phyloP scores from a whole-genome alignment of 2,797 vertebrate genomes.

The Coreius guichenoti region DNA sequence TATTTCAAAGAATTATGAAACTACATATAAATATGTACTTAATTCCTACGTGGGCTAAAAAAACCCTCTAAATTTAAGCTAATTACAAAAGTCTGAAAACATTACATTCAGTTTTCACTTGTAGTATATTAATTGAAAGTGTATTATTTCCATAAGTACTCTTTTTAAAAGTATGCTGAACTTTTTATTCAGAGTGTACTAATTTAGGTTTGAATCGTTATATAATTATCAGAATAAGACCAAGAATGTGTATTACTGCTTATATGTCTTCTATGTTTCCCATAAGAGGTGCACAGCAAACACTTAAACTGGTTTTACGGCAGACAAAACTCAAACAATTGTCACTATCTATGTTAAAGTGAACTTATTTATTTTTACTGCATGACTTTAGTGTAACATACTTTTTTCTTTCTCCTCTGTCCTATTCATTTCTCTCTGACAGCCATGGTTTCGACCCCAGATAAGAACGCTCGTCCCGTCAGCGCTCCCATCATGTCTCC shows the following conservation, averaged over 20 bases:
- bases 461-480: constrained; percentile 88
- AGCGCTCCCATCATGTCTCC: constrained; percentile 88
- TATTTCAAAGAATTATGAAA: background rate
- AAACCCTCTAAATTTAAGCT: background rate
- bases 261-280: background rate
- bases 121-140: background rate
- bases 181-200: background rate
- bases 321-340: background rate
- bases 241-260: background rate
- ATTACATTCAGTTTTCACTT: background rate
- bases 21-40: background rate
- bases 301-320: background rate
- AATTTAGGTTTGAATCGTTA: background rate
- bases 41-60: background rate
- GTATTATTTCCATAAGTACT: too few relatives aligned
- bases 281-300: background rate
- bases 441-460: constrained; percentile 87
- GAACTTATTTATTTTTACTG: background rate
- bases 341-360: background rate
- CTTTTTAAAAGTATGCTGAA: background rate
- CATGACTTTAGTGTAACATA: background rate
- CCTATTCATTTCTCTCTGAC: constrained; percentile 49
- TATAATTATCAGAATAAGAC: background rate
- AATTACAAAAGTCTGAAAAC: background rate
- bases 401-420: background rate